Conservation (phyloP, 2,888 invertebrate species). For the Hirtodrosophila cameraria region DNA sequence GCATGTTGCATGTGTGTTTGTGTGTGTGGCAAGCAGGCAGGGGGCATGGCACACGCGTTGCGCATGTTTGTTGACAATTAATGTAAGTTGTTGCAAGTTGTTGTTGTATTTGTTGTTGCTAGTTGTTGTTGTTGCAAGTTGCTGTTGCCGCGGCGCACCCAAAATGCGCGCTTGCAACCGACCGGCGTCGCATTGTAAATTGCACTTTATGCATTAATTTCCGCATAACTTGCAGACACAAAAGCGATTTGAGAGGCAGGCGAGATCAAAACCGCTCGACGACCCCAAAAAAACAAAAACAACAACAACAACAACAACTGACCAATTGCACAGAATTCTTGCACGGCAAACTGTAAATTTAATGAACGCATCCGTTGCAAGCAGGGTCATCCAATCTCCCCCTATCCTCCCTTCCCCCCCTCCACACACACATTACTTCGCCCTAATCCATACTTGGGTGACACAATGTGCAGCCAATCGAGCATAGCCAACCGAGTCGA, state of each 20-base stretch:
- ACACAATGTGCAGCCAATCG: constrained; percentile 54
- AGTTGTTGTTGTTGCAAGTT: too few relatives aligned
- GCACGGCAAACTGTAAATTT: constrained; percentile 61
- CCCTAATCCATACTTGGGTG: constrained; percentile 23
- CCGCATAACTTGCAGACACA: constrained; percentile 58
- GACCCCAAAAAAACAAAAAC: constrained; percentile 2
- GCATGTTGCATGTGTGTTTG: too few relatives aligned
- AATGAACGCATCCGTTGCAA: constrained; percentile 66
- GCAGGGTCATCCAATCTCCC: constrained; percentile 36
- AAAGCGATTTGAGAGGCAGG: constrained; percentile 8
- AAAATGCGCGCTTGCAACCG: too few relatives aligned
- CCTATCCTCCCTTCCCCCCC: background rate
- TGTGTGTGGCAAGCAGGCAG: too few relatives aligned
- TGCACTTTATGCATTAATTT: constrained; percentile 68
- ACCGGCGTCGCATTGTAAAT: too few relatives aligned
- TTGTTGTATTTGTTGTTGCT: constrained; percentile 20
- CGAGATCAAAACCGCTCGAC: constrained; percentile 15
- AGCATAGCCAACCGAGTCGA: constrained; percentile 11
- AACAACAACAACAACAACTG: too few relatives aligned
- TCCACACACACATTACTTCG: too few relatives aligned
- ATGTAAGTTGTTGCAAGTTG: constrained; percentile 39
- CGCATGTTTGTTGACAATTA: constrained; percentile 77
- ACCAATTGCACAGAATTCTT: constrained; percentile 53
- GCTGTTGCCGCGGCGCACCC: constrained; percentile 46
- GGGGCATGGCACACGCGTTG: constrained; percentile 51